Base-by-base conservation (phyloP, 2,888 invertebrate species). In the Hydropsyche betteni region DNA sequence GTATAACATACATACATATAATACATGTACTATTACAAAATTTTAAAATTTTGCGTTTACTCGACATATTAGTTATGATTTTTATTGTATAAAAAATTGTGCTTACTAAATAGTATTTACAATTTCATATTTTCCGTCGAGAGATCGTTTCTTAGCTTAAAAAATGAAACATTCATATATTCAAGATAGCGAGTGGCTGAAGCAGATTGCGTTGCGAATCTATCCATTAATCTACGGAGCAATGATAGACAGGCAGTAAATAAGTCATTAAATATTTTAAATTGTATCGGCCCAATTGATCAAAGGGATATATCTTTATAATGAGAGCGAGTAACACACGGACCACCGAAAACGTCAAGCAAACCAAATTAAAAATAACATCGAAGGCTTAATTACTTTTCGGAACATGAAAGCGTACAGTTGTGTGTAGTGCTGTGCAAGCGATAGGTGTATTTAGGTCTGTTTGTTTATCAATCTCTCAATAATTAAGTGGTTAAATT, bases 201-300 rank as follows among this genome's bases (percentile, higher is more conserved):
- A 33, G 61, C 36, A 64, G 64, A 64, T 64, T 64, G 64, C 64
- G 64, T 64, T 64, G 50, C 72, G 36, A 50, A 72, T 72, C 58
- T 72, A 61, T 72, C 38, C 55, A 72, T 72, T 72, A 72, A 61
- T 72, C 55, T 44, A 58, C 72, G 36, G 53, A 34, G 70, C 70
- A 52, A 58, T 72, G 72, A 72, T 72, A 72, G 72, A 72, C 72
- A 72, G 58, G 72, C 61, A 5, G 38, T 72, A 72, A 72, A 72
- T 58, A 61, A 72, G 72, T 72, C 55, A 72, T 72, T 72, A 55
- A 72, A 72, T 58, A 72, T 72, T 72, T 70, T 72, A 55, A 72
- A 72, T 72, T 72, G 61, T 72, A 72, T 50, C 72, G 72, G 58
- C 52, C 44, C 72, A 44, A 72, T 61, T 72, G 72, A 72, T 72